A percentile compares a stretch with the other conserved stretches of the same genome.
phyloP scores from a whole-genome alignment of 2,888 invertebrate genomes.

The Reticulitermes lucifugus region DNA sequence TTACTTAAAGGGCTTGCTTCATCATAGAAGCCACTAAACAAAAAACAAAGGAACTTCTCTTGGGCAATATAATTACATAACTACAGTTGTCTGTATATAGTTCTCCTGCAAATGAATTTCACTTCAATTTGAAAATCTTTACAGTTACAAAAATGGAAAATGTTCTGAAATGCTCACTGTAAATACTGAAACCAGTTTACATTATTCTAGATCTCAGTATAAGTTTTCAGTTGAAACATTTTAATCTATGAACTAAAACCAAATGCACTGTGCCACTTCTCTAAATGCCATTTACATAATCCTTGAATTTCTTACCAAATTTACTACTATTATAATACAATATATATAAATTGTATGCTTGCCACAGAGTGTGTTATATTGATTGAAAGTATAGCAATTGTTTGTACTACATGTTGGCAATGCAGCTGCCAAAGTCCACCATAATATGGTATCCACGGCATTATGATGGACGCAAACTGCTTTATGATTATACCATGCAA shows the following conservation, averaged over 20 bases:
- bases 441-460: neutral
- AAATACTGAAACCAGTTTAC: neutral
- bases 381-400: slow-evolving; percentile 31
- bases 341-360: slow-evolving; percentile 5
- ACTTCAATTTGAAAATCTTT: neutral
- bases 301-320: neutral
- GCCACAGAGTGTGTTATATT: slow-evolving; percentile 1
- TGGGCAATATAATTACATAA: neutral
- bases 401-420: slow-evolving; percentile 46
- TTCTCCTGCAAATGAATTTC: neutral
- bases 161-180: neutral
- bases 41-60: neutral
- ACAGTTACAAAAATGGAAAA: neutral
- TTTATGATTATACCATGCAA: slow-evolving; percentile 26
- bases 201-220: too few species aligned
- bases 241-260: neutral
- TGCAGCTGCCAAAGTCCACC: slow-evolving; percentile 17
- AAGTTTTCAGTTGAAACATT: neutral
- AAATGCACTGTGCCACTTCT: neutral
- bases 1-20: neutral
- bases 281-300: neutral
- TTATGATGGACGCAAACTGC: slow-evolving; percentile 6
- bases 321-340: slow-evolving; percentile 22
- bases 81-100: neutral
- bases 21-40: neutral